A percentile compares a stretch with the other conserved stretches of the same genome.
phyloP scores from a whole-genome alignment of 2,113 vertebrate species.

The Lophius piscatorius region DNA sequence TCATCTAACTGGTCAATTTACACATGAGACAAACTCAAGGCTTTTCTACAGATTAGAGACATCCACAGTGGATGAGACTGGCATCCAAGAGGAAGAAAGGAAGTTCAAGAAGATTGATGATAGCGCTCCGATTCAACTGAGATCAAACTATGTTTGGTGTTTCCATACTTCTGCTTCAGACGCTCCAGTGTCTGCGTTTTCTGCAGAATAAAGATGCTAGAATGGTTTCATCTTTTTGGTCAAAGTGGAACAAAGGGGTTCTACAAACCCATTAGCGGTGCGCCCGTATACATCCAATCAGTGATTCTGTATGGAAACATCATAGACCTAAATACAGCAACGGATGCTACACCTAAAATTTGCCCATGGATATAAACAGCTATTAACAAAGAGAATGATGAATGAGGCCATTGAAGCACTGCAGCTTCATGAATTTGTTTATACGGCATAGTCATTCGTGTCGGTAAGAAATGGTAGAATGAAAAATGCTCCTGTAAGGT shows the following conservation, averaged over 20 bases:
- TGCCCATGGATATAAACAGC: constrained; percentile 39
- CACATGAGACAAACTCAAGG: no score
- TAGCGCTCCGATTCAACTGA: no score
- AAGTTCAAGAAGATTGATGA: no score
- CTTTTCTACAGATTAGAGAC: no score
- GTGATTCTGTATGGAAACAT: constrained; percentile 37
- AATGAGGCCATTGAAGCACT: constrained; percentile 33
- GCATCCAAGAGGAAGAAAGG: no score
- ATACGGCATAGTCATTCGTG: constrained; percentile 25
- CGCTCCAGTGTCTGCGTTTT: no score
- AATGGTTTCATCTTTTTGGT: constrained; percentile 39
- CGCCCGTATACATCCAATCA: constrained; percentile 33
- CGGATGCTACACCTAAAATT: constrained; percentile 32
- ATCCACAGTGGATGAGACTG: no score
- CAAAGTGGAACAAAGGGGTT: constrained; percentile 29
- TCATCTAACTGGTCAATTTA: no score
- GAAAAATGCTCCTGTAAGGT: no score
- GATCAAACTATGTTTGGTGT: no score
- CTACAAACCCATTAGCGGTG: constrained; percentile 19
- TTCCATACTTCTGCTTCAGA: no score
- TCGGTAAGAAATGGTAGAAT: constrained; percentile 24
- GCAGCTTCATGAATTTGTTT: constrained; percentile 11
- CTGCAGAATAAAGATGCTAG: constrained; percentile 10
- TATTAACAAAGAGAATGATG: constrained; percentile 40
- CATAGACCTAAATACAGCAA: constrained; percentile 55